Base-by-base conservation (phyloP, 2,888 invertebrate genomes). In the Ophonus ardosiacus region DNA sequence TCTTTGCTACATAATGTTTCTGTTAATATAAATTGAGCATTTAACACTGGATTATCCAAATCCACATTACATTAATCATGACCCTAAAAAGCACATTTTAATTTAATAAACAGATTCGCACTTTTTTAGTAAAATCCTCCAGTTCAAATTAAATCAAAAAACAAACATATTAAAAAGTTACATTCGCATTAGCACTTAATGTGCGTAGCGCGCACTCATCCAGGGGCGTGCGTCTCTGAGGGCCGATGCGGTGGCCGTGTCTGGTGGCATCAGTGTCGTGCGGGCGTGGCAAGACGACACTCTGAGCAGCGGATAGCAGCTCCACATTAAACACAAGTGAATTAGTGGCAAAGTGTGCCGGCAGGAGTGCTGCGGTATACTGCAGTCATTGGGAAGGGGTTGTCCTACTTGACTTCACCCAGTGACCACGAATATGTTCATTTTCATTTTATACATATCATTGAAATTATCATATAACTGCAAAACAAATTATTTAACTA, bases 311-410 rank as follows among this genome's bases (percentile, higher is more conserved):
- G 40, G 80, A 17, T 61, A 18, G 17, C 17, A 63, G 31, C 61
- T 18, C 38, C 40, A 51, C 84, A 84, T 78, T 84, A 76, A 84
- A 84, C 78, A 84, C 84, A 84, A 84, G 76, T 84, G 84, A 84
- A 84, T 84, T 84, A 84, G 76, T 84, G 63, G 56, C 57, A 83
- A 71, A 83, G 82, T 83, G 82, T 83, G 61, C 51, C 61, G 74
- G 71, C 57, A 68, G 82, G 82, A 71, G 59, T 68, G 82, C 68
- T 71, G 82, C 71, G 57, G 82, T 61, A 81, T n/a, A 31, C 71
- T 74, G 71, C 71, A 74, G 71, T 21, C 13, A 43, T 17, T 0
- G n/a, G 68, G 13, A 31, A 15, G 68, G 68, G 68, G 68, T 68
- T 74, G 51, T 43, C 71, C 51, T 74, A 74, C 5, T 74, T 74